These are phyloP conservation scores for Meteorus colon DNA, from an alignment of 2,888 invertebrate species.

Conservation along the genomic window DNA sequence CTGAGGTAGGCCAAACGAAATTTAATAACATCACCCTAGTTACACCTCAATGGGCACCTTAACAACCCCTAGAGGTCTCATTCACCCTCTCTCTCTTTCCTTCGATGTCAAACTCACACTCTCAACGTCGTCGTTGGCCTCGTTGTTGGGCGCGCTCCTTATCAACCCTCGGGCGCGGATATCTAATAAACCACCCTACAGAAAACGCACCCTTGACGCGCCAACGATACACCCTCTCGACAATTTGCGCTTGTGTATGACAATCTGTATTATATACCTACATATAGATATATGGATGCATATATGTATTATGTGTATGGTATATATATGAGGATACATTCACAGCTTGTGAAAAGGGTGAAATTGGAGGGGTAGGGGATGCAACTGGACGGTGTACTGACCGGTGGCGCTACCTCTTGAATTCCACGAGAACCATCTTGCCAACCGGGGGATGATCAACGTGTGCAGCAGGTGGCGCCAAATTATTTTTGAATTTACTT, in stretches of 20 bases:
- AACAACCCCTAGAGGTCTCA: conserved; percentile 68
- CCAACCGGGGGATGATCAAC: conserved; percentile 67
- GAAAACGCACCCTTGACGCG: conserved; percentile 56
- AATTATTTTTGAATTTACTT: conserved; percentile 38
- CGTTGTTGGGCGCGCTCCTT: conserved; percentile 46
- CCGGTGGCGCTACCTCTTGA: conserved; percentile 69
- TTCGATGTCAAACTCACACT: conserved; percentile 38
- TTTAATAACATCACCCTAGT: conserved; percentile 74
- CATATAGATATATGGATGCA: not conserved
- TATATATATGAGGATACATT: conserved; percentile 54
- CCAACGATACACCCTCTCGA: conserved; percentile 49
- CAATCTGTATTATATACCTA: conserved; percentile 13
- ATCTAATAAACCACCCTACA: conserved; percentile 71
- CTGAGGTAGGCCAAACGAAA: conserved; percentile 71
- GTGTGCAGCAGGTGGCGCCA: conserved; percentile 53
- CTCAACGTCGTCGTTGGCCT: conserved; percentile 53
- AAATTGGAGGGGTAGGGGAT: conserved; percentile 35
- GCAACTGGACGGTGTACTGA: conserved; percentile 63
- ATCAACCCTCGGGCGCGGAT: conserved; percentile 59
- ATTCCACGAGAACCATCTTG: conserved; percentile 59
- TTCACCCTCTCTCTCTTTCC: conserved; percentile 47
- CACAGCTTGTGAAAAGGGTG: conserved; percentile 45
- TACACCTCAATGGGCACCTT: conserved; percentile 74
- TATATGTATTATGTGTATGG: conserved; percentile 12
- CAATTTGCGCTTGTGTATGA: conserved; percentile 37